These are phyloP conservation scores for Monochamus alternatus DNA, from an alignment of 2,888 invertebrate genomes.

Conservation along the genomic window DNA sequence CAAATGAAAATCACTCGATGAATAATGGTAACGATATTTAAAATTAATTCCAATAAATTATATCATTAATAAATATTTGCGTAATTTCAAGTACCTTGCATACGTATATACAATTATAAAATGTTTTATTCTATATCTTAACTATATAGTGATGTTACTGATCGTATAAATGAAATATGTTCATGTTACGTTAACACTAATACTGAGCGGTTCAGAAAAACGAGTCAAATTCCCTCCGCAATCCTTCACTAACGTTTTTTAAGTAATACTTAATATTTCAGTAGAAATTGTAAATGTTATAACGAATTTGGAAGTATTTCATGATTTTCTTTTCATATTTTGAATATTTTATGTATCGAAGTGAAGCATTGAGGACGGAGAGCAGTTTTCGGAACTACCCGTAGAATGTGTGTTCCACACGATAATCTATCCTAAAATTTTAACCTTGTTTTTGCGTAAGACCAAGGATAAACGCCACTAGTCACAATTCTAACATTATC, in stretches of 20 bases:
- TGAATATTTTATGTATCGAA: too few relatives aligned
- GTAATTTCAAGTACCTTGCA: slow-evolving; percentile 48
- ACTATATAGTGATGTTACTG: slow-evolving; percentile 49
- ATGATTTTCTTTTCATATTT: too few relatives aligned
- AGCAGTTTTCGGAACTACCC: slow-evolving; percentile 6
- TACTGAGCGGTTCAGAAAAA: slow-evolving; percentile 43
- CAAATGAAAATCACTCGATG: slow-evolving; percentile 40
- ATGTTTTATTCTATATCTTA: slow-evolving; percentile 50
- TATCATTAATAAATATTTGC: slow-evolving; percentile 45
- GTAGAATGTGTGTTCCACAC: slow-evolving; percentile 64
- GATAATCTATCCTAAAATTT: slow-evolving; percentile 64
- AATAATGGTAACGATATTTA: slow-evolving; percentile 52
- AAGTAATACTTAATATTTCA: too few relatives aligned
- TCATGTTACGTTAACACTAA: slow-evolving; percentile 46
- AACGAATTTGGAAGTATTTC: too few relatives aligned
- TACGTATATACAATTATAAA: slow-evolving; percentile 57
- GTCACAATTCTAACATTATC: slow-evolving; percentile 70
- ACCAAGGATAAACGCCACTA: slow-evolving; percentile 69
- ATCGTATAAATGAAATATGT: slow-evolving; percentile 51
- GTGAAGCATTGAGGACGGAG: too few relatives aligned
- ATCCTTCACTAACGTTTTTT: too few relatives aligned
- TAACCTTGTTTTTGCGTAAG: slow-evolving; percentile 62
- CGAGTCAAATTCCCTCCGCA: too few relatives aligned
- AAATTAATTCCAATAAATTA: slow-evolving; percentile 49
- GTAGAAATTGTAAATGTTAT: too few relatives aligned